Base-by-base conservation (phyloP, 2,888 invertebrate species). In the Melanchra persicariae region DNA sequence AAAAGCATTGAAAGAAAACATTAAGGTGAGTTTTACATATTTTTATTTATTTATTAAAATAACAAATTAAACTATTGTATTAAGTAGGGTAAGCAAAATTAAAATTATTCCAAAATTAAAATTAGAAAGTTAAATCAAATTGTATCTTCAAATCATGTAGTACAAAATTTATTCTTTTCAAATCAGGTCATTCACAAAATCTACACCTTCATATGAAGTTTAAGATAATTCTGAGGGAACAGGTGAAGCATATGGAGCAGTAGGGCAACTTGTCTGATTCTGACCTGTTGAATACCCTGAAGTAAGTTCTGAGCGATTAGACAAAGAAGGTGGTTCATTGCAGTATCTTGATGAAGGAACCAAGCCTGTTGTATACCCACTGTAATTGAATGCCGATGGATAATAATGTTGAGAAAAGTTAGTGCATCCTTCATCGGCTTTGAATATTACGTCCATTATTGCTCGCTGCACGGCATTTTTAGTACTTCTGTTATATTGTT, bases 201-300 rank as follows among this genome's bases (percentile, higher is more conserved):
- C 70, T 74, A 62, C 74, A 74, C 70, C 70, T 66, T 74, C 70
- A 74, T 70, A 74, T 74, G 65, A 70, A 69, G 70, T 74, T 73
- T 68, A 68, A 24, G 73, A 73, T 52, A 24, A 70, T 70, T 64
- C 64, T 70, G 70, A 70, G 72, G 67, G 72, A 72, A 72, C 67
- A 67, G 72, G 67, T 72, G 72, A 72, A 72, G 72, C 55, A 72
- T 72, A 71, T 71, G 65, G 72, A 67, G 67, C 72, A 61, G 72
- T 72, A 67, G 62, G 26, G 57, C 22, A 71, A 71, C 66, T 71
- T 67, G 72, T 62, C 57, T 69, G 74, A 70, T 74, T 74, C 70
- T 74, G 70, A 70, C 70, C 74, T 70, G 69, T 70, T 61, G 64
- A 34, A 74, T 70, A 74, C 65, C 54, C 73, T 73, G 59, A 73